These are phyloP conservation scores for Amblyornis subalaris DNA, from an alignment of 2,113 vertebrate species.

Conservation along the genomic window DNA sequence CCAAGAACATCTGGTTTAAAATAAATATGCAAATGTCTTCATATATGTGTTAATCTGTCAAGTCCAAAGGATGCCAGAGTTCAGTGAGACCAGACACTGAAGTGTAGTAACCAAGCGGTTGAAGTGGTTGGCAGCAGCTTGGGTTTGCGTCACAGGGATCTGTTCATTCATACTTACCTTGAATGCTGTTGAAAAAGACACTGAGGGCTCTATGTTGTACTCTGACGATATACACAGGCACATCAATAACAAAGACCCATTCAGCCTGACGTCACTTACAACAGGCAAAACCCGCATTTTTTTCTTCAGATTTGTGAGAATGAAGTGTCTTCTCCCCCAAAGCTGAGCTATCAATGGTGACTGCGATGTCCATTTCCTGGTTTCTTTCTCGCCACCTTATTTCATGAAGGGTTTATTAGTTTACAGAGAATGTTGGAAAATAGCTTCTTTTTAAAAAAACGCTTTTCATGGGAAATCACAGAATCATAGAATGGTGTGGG, in stretches of 20 bases:
- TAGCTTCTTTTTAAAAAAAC: neutral
- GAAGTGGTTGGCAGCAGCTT: neutral
- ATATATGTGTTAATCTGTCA: conserved; percentile 63
- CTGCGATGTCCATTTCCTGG: neutral
- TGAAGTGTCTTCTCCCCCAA: neutral
- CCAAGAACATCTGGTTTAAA: conserved; percentile 57
- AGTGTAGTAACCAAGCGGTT: neutral
- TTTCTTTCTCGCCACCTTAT: neutral
- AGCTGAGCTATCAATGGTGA: neutral
- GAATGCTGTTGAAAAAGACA: neutral
- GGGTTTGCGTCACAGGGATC: neutral
- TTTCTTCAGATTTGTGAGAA: neutral
- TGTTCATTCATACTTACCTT: neutral
- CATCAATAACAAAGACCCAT: neutral
- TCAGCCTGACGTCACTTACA: neutral
- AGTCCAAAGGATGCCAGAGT: conserved; percentile 42
- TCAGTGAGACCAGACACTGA: neutral
- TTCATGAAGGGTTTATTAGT: neutral
- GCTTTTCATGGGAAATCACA: neutral
- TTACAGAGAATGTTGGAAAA: neutral
- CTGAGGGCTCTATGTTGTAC: neutral
- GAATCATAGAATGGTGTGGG: neutral
- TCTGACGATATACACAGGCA: neutral
- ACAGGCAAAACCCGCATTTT: fast-evolving
- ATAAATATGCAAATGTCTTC: conserved; percentile 62